Conservation (phyloP, 2,888 invertebrate genomes). For the Leptogaster cylindrica region DNA sequence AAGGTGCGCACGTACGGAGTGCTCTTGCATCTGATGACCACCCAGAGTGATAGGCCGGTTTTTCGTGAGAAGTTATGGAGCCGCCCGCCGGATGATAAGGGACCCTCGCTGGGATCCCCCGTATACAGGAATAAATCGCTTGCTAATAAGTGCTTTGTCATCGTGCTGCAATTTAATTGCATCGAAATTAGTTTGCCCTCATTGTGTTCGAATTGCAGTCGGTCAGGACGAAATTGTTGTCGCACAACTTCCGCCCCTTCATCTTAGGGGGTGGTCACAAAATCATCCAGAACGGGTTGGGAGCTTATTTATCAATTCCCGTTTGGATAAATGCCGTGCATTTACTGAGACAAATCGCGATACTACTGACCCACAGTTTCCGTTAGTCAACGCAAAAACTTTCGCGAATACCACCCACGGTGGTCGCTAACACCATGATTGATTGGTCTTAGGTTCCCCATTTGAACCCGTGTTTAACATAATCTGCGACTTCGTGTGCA, state of each 20-base stretch:
- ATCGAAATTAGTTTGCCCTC: not conserved
- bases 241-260: not conserved
- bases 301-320: not conserved
- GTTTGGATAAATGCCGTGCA: slow-evolving; percentile 18
- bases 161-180: slow-evolving; percentile 10
- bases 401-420: slow-evolving; percentile 30
- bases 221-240: no score
- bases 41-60: slow-evolving; percentile 25
- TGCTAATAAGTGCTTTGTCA: slow-evolving; percentile 28
- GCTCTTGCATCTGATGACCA: slow-evolving; percentile 7
- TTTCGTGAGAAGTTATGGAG: slow-evolving; percentile 19
- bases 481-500: slow-evolving; percentile 30
- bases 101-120: slow-evolving; percentile 13
- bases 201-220: no score
- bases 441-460: slow-evolving; percentile 29
- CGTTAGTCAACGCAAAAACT: slow-evolving; percentile 22
- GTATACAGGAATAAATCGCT: slow-evolving; percentile 11
- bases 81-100: not conserved
- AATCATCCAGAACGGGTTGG: not conserved
- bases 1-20: slow-evolving; percentile 32
- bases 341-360: slow-evolving; percentile 25
- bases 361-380: slow-evolving; percentile 35
- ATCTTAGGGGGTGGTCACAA: not conserved
- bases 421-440: slow-evolving; percentile 29
- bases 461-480: slow-evolving; percentile 37